These are phyloP conservation scores for Perccottus glenii DNA, from an alignment of 2,113 vertebrate genomes.

Conservation along the genomic window DNA sequence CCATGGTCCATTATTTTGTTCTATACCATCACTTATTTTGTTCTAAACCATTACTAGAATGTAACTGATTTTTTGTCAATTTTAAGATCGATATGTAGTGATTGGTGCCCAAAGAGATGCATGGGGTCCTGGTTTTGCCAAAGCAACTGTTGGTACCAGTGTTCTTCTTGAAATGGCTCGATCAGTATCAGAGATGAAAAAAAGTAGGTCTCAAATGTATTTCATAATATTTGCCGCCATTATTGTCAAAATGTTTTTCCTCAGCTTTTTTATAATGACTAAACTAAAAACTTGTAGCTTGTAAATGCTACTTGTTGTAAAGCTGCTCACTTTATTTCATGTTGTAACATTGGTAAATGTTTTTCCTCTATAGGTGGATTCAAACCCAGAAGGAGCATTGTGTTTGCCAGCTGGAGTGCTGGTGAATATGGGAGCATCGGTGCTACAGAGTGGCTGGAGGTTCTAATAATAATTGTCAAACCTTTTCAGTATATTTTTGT, in stretches of 20 bases:
- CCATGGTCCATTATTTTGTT: no score
- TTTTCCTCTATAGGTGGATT: conserved; percentile 79
- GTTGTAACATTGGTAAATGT: background rate
- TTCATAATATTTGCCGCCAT: background rate
- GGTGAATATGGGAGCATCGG: conserved; percentile 93
- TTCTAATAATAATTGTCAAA: conserved; percentile 33
- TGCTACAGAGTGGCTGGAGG: conserved; percentile 97
- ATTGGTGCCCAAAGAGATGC: conserved; percentile 93
- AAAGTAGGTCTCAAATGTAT: conserved; percentile 69
- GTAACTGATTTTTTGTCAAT: background rate
- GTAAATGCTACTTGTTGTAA: background rate
- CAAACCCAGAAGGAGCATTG: conserved; percentile 88
- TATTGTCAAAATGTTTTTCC: no score
- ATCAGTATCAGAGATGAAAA: conserved; percentile 80
- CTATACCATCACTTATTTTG: no score
- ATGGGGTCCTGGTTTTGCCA: conserved; percentile 86
- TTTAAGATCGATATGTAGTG: conserved; percentile 88
- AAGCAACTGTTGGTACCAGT: conserved; percentile 87
- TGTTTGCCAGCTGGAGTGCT: conserved; percentile 94
- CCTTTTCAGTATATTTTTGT: background rate
- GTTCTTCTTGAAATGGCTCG: conserved; percentile 86
- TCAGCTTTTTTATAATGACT: no score
- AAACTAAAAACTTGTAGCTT: background rate
- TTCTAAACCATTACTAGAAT: background rate
- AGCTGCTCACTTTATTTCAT: background rate